Base-by-base conservation (phyloP, 2,113 vertebrate genomes). In the Agelaius tricolor region DNA sequence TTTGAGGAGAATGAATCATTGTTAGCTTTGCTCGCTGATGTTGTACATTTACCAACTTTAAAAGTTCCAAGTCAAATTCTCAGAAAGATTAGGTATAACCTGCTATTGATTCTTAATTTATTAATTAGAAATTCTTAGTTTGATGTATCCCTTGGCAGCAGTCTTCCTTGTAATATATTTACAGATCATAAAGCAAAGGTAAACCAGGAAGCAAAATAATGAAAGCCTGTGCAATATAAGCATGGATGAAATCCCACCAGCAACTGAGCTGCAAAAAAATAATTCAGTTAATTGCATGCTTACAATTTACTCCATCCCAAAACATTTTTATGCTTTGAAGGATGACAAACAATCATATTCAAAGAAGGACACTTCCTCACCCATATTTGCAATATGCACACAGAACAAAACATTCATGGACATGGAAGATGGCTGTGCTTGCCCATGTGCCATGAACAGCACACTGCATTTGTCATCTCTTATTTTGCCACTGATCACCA, bases 81-180 rank as follows among this genome's bases (percentile, higher is more conserved):
- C 41, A 78, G 58, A 84, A 72, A 82, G 24, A 73, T 59, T 63
- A 57, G 5, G 14, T 62, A 9, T 39, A 63, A 55, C 37, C 23
- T 15, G 13, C 19, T 69, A 85, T 39, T 46, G n/a, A 87, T 62
- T 54, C 37, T 84, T 79, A 79, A 66, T 73, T 84, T 49, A 65
- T 89, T 71, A 63, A 81, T 75, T 58, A 63, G 47, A 83, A 89
- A 91, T 79, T 27, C 9, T 69, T 80, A 39, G 15, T 41, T 87
- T 77, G 7, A 46, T 43, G 3, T 77, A 76, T 69, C 23, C 10
- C 33, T 91, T 88, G 54, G 49, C 28, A 76, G 30, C 10, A 79
- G 5, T 15, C 41, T 82, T 82, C 49, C 22, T 89, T 93, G 17
- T 82, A 41, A n/a, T 30, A 18, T 57, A 73, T 54, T 82, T 82